phyloP scores from a whole-genome alignment of 2,113 vertebrate species.

The Rhea pennata region DNA sequence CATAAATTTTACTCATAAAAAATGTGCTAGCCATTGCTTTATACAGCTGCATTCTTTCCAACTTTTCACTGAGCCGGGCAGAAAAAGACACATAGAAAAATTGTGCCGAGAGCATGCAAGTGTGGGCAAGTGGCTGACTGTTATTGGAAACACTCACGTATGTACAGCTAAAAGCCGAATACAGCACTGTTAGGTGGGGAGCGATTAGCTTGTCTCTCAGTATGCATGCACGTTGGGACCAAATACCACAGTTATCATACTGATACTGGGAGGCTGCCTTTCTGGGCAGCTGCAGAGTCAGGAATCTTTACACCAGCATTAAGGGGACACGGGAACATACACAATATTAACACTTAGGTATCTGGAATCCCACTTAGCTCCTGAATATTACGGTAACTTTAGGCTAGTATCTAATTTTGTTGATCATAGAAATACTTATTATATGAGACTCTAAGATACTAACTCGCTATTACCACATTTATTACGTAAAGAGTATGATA shows the following conservation, averaged over 20 bases:
- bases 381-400: neutral
- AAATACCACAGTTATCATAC: neutral
- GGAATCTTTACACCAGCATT: neutral
- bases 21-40: constrained; percentile 80
- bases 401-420: neutral
- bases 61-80: constrained; percentile 74
- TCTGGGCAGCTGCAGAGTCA: neutral
- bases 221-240: neutral
- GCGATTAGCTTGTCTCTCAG: neutral
- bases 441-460: neutral
- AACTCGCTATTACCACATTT: neutral
- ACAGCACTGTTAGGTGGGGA: neutral
- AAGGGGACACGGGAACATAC: neutral
- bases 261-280: neutral
- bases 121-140: neutral
- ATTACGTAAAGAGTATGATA: neutral
- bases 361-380: neutral
- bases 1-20: constrained; percentile 83
- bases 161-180: neutral
- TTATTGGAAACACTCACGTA: neutral
- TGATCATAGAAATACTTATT: neutral
- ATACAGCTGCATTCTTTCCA: constrained; percentile 63
- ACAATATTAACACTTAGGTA: neutral
- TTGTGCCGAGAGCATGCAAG: constrained; percentile 30
- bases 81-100: constrained; percentile 49